Evolutionary conservation across 2,888 invertebrate species (phyloP), one percentile per base, ranked within the genome.

Genomic region (Ichneumoninae sp.): DNA sequence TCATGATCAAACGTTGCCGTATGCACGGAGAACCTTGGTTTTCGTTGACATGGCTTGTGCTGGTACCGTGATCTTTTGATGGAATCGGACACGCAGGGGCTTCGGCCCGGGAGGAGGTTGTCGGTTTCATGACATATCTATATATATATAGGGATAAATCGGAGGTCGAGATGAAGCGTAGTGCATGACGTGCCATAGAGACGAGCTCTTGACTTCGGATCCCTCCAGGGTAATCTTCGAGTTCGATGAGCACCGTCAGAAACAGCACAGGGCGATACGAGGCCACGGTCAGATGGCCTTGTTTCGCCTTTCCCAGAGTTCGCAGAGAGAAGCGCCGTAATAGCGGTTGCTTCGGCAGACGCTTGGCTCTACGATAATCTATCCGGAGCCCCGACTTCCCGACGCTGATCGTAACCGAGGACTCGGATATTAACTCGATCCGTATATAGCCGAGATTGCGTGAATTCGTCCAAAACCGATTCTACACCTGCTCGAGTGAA

Each of bases 201-300:
- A 50, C 22, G 36, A 40, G 19, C 36, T 36, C 52, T 71, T 36
- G 57, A 57, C 57, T 22, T 13, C 26, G 26, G 36, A 16, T 36
- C 36, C 40, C 54, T 54, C 36, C 22, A 6, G 36, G 8, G 54
- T 57, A 36, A 71, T 36, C 36, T 54, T 22, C 19, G 36, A 36
- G 54, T 54, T 71, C 54, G 22, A 19, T 54, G 54, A 71, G 19
- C 57, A 26, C 22, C 22, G 13, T 22, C 57, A 57, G 22, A 22
- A 57, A 4, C 57, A 36, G 13, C 71, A 57, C 36, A 16, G 19
- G 54, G n/a, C 47, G 26, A 54, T 19, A 16, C 36, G 22, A 16
- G 52, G 30, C 54, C 52, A 54, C 19, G 71, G 40, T 13, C 71
- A 30, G 19, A 52, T 54, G 52, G 22, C 71, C 54, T 71, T 22